phyloP scores from a whole-genome alignment of 2,888 invertebrate species.

The Aleiodes alternator region DNA sequence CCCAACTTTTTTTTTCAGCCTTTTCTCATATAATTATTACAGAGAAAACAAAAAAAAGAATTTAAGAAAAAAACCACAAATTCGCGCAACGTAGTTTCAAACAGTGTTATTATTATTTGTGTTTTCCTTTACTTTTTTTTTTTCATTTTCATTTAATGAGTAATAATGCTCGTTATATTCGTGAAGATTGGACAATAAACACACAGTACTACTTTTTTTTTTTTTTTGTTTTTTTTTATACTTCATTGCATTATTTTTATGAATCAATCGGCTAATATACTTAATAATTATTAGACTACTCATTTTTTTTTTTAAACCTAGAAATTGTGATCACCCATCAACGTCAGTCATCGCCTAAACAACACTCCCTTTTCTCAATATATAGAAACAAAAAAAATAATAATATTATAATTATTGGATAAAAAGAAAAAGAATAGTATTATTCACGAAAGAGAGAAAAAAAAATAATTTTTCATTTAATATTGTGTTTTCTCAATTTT shows the following conservation, averaged over 20 bases:
- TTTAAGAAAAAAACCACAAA: slow-evolving; percentile 13
- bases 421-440: slow-evolving; percentile 55
- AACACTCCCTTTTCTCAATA: slow-evolving; percentile 63
- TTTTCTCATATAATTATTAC: slow-evolving; percentile 46
- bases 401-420: slow-evolving; percentile 40
- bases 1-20: slow-evolving; percentile 39
- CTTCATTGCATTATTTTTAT: slow-evolving; percentile 74
- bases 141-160: slow-evolving; percentile 62
- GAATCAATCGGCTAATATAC: slow-evolving; percentile 75
- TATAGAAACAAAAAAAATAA: slow-evolving; percentile 53
- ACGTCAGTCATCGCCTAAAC: slow-evolving; percentile 73
- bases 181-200: slow-evolving; percentile 75
- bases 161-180: slow-evolving; percentile 75
- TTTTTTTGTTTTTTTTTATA: slow-evolving; percentile 45
- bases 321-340: slow-evolving; percentile 75
- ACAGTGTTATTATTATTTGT: slow-evolving; percentile 50
- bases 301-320: slow-evolving; percentile 70
- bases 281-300: slow-evolving; percentile 76
- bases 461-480: slow-evolving; percentile 41
- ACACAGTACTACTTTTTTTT: slow-evolving; percentile 73
- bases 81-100: slow-evolving; percentile 40
- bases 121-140: slow-evolving; percentile 55
- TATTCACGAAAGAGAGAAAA: slow-evolving; percentile 49
- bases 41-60: slow-evolving; percentile 21
- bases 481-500: too few relatives aligned